A percentile compares a stretch with the other conserved stretches of the same genome.
phyloP scores from a whole-genome alignment of 2,113 vertebrate genomes.

The Menura novaehollandiae region DNA sequence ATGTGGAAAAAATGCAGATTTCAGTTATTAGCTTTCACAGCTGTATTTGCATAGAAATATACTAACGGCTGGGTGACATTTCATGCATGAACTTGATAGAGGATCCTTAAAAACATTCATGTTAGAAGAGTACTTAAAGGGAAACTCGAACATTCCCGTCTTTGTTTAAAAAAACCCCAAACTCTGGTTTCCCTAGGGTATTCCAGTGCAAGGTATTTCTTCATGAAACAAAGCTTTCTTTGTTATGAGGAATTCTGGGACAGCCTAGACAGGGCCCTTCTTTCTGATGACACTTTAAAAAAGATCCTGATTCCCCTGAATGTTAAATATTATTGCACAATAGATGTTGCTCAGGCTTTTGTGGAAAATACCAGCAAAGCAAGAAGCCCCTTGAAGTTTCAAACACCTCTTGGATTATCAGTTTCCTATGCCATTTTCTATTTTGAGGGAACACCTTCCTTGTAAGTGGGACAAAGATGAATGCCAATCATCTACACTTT shows the following conservation, averaged over 20 bases:
- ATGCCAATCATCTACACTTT: not conserved
- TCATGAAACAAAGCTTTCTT: conserved; percentile 34
- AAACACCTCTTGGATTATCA: not conserved
- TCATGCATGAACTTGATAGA: conserved; percentile 32
- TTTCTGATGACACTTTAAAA: conserved; percentile 22
- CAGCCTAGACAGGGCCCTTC: not conserved
- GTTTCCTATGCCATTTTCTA: not conserved
- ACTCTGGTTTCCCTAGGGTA: not conserved
- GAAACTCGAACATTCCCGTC: not conserved
- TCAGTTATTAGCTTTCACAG: conserved; percentile 51
- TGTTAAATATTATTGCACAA: conserved; percentile 23
- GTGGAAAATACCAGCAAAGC: not conserved
- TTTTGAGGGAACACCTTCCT: not conserved
- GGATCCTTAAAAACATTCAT: conserved; percentile 45
- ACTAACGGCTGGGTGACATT: conserved; percentile 38
- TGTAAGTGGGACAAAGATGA: not conserved
- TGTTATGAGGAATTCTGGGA: conserved; percentile 9
- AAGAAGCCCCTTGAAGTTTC: not conserved
- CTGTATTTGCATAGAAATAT: conserved; percentile 64
- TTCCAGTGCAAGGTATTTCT: conserved; percentile 14
- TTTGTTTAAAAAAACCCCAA: not conserved
- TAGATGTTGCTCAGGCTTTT: not conserved
- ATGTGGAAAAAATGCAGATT: conserved; percentile 63
- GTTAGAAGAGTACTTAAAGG: conserved; percentile 33
- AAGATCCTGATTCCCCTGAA: conserved; percentile 4